phyloP scores from a whole-genome alignment of 2,888 invertebrate genomes.

The Abscondita cerata region DNA sequence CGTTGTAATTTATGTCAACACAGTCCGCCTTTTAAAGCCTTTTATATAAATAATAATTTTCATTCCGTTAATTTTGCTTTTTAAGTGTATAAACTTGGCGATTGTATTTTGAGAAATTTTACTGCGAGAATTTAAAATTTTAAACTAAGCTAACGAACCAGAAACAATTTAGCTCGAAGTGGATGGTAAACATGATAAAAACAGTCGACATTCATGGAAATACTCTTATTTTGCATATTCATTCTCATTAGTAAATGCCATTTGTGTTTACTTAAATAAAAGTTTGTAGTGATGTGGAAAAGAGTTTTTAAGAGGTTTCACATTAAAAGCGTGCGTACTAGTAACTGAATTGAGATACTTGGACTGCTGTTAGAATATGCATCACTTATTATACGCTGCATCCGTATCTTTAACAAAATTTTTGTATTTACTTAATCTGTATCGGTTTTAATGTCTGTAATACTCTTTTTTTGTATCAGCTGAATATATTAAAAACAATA shows the following conservation, averaged over 20 bases:
- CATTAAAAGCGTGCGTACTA: neutral
- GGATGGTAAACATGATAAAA: conserved; percentile 38
- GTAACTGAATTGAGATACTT: no score
- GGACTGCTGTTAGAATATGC: no score
- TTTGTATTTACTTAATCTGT: no score
- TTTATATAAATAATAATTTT: no score
- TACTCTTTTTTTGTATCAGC: no score
- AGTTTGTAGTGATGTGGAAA: conserved; percentile 21
- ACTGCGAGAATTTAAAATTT: conserved; percentile 29
- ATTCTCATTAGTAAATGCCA: conserved; percentile 42
- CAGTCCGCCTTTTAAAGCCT: no score
- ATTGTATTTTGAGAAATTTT: conserved; percentile 15
- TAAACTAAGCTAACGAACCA: conserved; percentile 35
- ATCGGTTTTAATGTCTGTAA: no score
- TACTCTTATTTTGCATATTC: conserved; percentile 45
- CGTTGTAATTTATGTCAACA: no score
- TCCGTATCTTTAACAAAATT: no score
- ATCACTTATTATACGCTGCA: no score
- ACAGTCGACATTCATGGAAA: conserved; percentile 40
- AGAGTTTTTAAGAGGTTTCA: conserved; percentile 11
- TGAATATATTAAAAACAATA: no score
- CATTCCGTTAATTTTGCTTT: neutral
- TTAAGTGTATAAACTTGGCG: no score
- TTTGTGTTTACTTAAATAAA: conserved; percentile 41
- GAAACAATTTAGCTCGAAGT: conserved; percentile 35